Conservation (phyloP, 2,797 vertebrate species). For the Enteromius radiatus region DNA sequence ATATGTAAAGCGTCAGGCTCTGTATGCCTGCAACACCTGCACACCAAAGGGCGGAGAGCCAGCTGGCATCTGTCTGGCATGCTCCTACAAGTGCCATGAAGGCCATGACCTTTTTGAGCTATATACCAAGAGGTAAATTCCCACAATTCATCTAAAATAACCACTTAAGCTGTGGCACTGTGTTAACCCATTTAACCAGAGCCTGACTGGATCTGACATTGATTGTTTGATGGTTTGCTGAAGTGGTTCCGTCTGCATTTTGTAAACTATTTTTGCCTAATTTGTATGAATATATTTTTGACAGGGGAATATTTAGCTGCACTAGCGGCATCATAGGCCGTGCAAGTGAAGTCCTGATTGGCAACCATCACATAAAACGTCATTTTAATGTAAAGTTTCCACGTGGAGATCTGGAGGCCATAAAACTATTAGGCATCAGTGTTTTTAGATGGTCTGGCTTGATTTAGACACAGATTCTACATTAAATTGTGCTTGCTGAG, state of each 20-base stretch:
- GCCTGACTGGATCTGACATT: background rate
- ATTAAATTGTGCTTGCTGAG: background rate
- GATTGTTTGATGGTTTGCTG: background rate
- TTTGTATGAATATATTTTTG: background rate
- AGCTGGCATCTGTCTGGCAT: slow-evolving; percentile 92
- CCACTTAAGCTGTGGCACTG: background rate
- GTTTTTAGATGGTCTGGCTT: background rate
- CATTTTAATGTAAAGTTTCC: background rate
- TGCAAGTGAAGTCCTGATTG: background rate
- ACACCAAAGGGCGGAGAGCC: slow-evolving; percentile 86
- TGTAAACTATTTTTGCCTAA: background rate
- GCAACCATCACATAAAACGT: background rate
- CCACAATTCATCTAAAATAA: background rate
- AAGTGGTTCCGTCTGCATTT: background rate
- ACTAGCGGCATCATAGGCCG: background rate
- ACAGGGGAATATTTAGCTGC: background rate
- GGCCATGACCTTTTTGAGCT: slow-evolving; percentile 93
- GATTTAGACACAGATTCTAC: background rate
- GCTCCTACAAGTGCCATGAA: slow-evolving; percentile 95
- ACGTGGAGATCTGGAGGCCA: background rate
- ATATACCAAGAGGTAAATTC: slow-evolving; percentile 91
- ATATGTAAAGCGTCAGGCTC: slow-evolving; percentile 91
- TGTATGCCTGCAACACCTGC: slow-evolving; percentile 93
- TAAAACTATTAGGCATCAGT: background rate
- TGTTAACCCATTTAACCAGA: background rate